Evolutionary conservation across 1,140 invertebrate genomes (phyloP).

Genomic region (Solen grandis): DNA sequence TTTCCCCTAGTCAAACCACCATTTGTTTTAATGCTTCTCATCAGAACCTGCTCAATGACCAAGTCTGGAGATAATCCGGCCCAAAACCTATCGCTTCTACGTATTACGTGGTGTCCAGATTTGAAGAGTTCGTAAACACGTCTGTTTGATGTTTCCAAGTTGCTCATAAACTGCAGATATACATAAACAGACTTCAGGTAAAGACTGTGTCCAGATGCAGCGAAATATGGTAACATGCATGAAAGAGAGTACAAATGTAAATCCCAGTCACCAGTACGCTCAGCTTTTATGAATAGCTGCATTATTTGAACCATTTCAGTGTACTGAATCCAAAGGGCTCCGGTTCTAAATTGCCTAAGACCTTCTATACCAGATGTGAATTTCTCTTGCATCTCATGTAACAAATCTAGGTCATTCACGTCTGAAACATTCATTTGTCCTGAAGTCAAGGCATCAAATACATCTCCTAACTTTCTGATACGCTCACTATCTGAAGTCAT

Average conservation of each 20-base stretch:
- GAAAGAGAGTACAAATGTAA: conserved; percentile 59
- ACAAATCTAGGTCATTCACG: too few species aligned
- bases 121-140: conserved; percentile 13
- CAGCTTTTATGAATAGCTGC: conserved; percentile 62
- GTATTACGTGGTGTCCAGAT: conserved; percentile 56
- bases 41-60: conserved; percentile 69
- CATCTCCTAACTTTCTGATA: conserved; percentile 1
- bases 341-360: background rate
- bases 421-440: too few species aligned
- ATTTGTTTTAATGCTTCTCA: conserved; percentile 48
- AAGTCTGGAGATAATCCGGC: conserved; percentile 79
- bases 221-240: conserved; percentile 80
- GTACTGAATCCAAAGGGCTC: conserved; percentile 64
- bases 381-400: too few species aligned
- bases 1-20: conserved; percentile 47
- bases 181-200: conserved; percentile 49
- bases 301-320: conserved; percentile 66
- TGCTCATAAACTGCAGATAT: conserved; percentile 47
- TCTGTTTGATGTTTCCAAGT: conserved; percentile 16
- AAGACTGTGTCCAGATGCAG: conserved; percentile 66
- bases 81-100: conserved; percentile 77
- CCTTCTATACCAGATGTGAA: conserved; percentile 9
- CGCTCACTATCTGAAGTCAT: too few species aligned
- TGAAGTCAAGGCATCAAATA: conserved; percentile 3
- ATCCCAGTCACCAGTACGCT: conserved; percentile 67